Evolutionary conservation across 2,113 vertebrate genomes (phyloP).

Genomic region (Cyphomyrus plagiostoma): DNA sequence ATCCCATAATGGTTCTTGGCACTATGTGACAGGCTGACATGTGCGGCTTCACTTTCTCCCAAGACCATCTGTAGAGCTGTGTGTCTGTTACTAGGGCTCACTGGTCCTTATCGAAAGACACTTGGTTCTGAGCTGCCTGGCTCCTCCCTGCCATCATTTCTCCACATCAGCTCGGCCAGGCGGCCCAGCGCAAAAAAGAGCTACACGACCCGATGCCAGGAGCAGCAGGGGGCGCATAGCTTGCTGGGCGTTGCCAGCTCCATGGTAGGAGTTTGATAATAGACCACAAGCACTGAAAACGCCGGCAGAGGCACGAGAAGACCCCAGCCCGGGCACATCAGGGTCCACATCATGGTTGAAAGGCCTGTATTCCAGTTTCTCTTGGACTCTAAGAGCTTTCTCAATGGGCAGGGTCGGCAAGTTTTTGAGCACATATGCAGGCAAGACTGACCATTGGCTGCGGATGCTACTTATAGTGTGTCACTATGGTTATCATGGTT

Average conservation of each 20-base stretch:
- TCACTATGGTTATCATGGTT: neutral
- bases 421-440: neutral
- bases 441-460: neutral
- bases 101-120: neutral
- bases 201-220: neutral
- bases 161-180: neutral
- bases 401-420: neutral
- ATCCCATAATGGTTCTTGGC: constrained; percentile 2
- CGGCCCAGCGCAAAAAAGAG: neutral
- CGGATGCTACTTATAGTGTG: neutral
- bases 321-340: neutral
- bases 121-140: neutral
- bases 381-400: neutral
- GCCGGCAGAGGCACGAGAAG: neutral
- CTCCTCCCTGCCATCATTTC: neutral
- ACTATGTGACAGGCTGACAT: neutral
- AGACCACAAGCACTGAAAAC: neutral
- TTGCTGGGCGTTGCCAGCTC: neutral
- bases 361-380: neutral
- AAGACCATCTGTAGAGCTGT: neutral
- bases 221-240: neutral
- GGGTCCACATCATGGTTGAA: neutral
- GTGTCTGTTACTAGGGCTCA: neutral
- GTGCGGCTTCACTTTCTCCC: neutral
- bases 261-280: neutral